phyloP scores from a whole-genome alignment of 1,140 invertebrate species.

The Sarcophaga bullata region DNA sequence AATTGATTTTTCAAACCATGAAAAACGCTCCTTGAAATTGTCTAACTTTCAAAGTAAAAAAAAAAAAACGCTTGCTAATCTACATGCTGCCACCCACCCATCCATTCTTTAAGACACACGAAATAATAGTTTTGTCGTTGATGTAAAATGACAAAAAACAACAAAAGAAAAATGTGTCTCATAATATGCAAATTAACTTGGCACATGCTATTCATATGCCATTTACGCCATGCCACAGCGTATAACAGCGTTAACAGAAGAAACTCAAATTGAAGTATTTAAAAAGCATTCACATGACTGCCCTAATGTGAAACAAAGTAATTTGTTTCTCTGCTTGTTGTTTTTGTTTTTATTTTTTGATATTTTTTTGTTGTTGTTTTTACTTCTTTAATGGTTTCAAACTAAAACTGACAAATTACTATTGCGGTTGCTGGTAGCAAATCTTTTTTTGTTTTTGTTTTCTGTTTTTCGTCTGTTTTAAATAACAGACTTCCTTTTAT shows the following conservation, averaged over 20 bases:
- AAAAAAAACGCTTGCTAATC: neutral
- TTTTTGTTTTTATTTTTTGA: neutral
- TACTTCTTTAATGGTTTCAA: neutral
- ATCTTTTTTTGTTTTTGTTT: neutral
- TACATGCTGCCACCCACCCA: conserved; percentile 29
- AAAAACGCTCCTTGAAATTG: neutral
- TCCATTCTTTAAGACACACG: neutral
- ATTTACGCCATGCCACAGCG: neutral
- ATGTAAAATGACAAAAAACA: neutral
- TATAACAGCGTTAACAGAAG: neutral
- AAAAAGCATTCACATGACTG: conserved; percentile 20
- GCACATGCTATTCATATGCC: conserved; percentile 21
- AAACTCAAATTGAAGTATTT: neutral
- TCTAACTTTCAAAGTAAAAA: neutral
- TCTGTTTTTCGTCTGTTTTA: no score
- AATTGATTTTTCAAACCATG: neutral
- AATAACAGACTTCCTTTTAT: conserved; percentile 13
- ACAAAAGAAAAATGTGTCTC: conserved; percentile 20
- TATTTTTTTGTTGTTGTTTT: neutral
- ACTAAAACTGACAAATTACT: conserved; percentile 22
- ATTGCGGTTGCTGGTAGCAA: neutral
- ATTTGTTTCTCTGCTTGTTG: neutral
- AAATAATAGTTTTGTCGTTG: neutral
- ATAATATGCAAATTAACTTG: conserved; percentile 39
- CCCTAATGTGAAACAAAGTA: neutral